Evolutionary conservation across 2,888 invertebrate genomes (phyloP), one percentile per base, ranked within the genome.

Genomic region (Idaea dimidiata): DNA sequence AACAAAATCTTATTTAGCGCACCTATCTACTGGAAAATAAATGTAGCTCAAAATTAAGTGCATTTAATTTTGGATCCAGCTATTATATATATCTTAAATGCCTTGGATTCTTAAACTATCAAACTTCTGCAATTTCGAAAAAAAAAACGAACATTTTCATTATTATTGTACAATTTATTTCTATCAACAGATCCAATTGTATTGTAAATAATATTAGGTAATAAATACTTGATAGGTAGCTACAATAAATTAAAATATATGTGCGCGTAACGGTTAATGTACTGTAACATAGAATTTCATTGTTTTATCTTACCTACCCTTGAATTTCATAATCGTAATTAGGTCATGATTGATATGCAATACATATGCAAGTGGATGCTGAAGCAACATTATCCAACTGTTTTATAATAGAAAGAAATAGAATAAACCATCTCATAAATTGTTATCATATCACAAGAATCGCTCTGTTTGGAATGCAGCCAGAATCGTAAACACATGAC

Each of bases 401-500:
- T 68, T 72, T 71, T 57, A 64, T 72, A 70, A 71, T 75, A 71
- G 74, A 74, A 74, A 79, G 72, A 81, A 79, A 82, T 76, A 69
- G 77, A 79, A 77, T 56, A 17, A 56, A 56, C 56, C 18, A 81
- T 76, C 72, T 72, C 77, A 80, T 82, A 82, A 81, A 82, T 81
- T 78, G 76, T 65, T 77, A 72, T 75, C 75, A 77, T 79, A 84
- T 79, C 75, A 77, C 74, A 71, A 79, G 72, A 78, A 80, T 72
- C 77, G 75, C 77, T 76, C 76, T 66, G 73, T 74, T 81, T 70
- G 88, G 88, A 87, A 83, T 83, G 76, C 75, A 78, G 88, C 88
- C 88, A 88, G 74, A 83, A 81, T 74, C 81, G 76, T 86, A 83
- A 84, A 84, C 81, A 80, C 43, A 80, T 73, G 72, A 72, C 77